These are phyloP conservation scores for Brienomyrus longianalis DNA, from an alignment of 2,113 vertebrate species.

Conservation along the genomic window DNA sequence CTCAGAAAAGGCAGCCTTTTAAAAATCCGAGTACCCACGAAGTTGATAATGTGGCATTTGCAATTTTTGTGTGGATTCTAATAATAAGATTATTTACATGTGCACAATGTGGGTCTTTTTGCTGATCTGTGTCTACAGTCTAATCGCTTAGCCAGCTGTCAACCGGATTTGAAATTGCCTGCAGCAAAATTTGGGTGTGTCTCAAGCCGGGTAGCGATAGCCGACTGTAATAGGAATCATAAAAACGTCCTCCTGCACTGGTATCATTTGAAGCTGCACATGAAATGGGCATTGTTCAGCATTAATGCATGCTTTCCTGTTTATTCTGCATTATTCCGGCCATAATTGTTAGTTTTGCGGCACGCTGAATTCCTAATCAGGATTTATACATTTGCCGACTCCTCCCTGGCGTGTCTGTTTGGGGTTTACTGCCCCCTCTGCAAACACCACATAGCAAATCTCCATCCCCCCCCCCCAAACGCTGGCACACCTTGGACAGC, in stretches of 20 bases:
- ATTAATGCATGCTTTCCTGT: constrained; percentile 38
- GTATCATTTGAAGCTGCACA: constrained; percentile 14
- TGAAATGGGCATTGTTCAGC: constrained; percentile 34
- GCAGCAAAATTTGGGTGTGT: constrained; percentile 10
- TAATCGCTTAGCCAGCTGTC: constrained; percentile 12
- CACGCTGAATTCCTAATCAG: constrained; percentile 45
- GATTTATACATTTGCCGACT: constrained; percentile 40
- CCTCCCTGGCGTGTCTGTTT: constrained; percentile 36
- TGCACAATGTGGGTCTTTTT: not conserved
- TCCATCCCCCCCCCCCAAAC: constrained; percentile 21
- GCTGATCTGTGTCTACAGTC: not conserved
- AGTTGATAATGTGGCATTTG: not conserved
- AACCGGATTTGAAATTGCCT: not conserved
- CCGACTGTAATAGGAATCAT: not conserved
- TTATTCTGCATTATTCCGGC: constrained; percentile 41
- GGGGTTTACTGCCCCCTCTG: constrained; percentile 38
- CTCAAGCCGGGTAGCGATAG: not conserved
- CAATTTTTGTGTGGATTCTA: not conserved
- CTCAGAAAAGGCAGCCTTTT: not conserved
- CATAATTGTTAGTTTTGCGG: constrained; percentile 49
- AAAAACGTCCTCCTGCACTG: not conserved
- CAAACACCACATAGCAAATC: constrained; percentile 43
- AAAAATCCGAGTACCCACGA: not conserved
- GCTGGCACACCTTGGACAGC: constrained; percentile 36
- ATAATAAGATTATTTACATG: constrained; percentile 14